phyloP scores from a whole-genome alignment of 2,888 invertebrate species.

The Aspidapion aeneum region DNA sequence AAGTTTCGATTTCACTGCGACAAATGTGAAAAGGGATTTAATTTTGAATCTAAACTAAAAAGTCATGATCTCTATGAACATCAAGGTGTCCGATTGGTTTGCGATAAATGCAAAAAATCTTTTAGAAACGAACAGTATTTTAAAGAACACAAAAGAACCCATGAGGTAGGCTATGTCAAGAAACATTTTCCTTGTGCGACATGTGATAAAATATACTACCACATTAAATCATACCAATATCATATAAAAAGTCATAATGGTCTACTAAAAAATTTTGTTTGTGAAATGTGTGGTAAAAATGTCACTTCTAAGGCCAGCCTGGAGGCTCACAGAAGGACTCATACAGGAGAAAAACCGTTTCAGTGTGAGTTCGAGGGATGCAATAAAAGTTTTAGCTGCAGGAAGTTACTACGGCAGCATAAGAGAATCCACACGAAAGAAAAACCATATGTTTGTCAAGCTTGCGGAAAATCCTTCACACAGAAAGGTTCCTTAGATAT shows the following conservation, averaged over 20 bases:
- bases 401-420: slow-evolving; percentile 49
- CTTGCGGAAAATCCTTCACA: slow-evolving; percentile 55
- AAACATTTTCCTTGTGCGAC: slow-evolving; percentile 23
- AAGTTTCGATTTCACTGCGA: slow-evolving; percentile 42
- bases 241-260: slow-evolving; percentile 25
- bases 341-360: slow-evolving; percentile 46
- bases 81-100: slow-evolving; percentile 31
- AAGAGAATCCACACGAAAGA: slow-evolving; percentile 54
- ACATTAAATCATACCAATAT: slow-evolving; percentile 23
- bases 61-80: slow-evolving; percentile 33
- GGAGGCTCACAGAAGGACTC: slow-evolving; percentile 37
- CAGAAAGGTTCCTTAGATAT: slow-evolving; percentile 52
- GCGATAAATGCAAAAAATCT: slow-evolving; percentile 31
- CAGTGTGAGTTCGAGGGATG: slow-evolving; percentile 41
- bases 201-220: slow-evolving; percentile 25
- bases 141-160: slow-evolving; percentile 28
- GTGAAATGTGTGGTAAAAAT: slow-evolving; percentile 26
- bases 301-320: slow-evolving; percentile 27
- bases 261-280: slow-evolving; percentile 17
- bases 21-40: slow-evolving; percentile 32
- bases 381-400: slow-evolving; percentile 44
- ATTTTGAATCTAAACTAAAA: slow-evolving; percentile 26
- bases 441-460: slow-evolving; percentile 53
- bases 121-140: slow-evolving; percentile 34
- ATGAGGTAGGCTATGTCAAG: slow-evolving; percentile 26